Conservation (phyloP, 1,140 invertebrate species). For the Drepana arcuata region DNA sequence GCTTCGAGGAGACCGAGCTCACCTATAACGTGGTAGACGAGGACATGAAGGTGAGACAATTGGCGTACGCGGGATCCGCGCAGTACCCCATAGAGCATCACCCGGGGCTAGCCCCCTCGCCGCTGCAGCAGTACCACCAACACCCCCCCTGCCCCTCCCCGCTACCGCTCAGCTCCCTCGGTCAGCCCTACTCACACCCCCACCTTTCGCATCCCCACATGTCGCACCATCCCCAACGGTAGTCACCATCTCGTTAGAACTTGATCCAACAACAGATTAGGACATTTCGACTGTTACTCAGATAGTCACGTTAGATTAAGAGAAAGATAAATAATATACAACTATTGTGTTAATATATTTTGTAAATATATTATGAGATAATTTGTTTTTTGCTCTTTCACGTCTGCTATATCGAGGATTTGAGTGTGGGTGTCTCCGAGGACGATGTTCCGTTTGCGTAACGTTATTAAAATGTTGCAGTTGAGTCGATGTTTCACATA, state of each 20-base stretch:
- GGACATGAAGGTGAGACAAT: constrained; percentile 96
- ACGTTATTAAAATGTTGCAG: constrained; percentile 19
- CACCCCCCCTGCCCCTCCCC: constrained; percentile 74
- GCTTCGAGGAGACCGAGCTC: constrained; percentile 98
- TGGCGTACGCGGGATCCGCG: constrained; percentile 84
- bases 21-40: constrained; percentile 96
- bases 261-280: background rate
- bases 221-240: constrained; percentile 81
- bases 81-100: constrained; percentile 77
- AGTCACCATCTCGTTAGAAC: constrained; percentile 40
- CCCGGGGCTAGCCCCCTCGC: constrained; percentile 73
- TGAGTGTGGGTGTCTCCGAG: too few relatives aligned
- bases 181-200: constrained; percentile 74
- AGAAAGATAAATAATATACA: constrained; percentile 35
- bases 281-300: background rate
- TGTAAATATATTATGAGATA: constrained; percentile 42
- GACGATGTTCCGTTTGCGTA: constrained; percentile 25
- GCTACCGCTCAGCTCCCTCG: constrained; percentile 73
- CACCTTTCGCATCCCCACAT: constrained; percentile 79
- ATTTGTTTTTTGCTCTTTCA: constrained; percentile 26
- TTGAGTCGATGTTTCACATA: constrained; percentile 21
- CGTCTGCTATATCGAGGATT: constrained; percentile 34
- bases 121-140: constrained; percentile 72
- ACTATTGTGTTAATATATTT: constrained; percentile 48
- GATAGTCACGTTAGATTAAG: constrained; percentile 56